Conservation (phyloP, 2,113 vertebrate genomes). For the Phocoena sinus region DNA sequence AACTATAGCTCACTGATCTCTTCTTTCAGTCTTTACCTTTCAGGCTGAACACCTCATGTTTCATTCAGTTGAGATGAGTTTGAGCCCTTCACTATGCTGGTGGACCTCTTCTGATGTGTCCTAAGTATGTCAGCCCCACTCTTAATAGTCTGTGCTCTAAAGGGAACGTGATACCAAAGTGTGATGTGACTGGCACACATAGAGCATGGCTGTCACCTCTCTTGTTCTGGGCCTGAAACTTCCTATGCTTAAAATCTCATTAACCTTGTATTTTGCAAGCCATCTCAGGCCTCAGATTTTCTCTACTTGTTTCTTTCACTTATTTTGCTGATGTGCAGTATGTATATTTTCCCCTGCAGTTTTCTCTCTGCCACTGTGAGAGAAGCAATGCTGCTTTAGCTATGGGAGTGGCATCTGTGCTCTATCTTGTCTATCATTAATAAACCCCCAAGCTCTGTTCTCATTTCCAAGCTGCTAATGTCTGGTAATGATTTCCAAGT, state of each 20-base stretch:
- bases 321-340: neutral
- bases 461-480: constrained; percentile 15
- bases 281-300: neutral
- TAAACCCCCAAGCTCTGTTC: neutral
- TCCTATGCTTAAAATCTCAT: neutral
- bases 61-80: neutral
- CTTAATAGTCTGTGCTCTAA: neutral
- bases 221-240: neutral
- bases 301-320: neutral
- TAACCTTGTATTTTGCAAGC: neutral
- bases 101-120: neutral
- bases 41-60: neutral
- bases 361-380: neutral
- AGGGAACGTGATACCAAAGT: neutral
- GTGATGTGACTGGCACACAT: rapidly evolving
- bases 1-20: neutral
- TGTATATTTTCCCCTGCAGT: neutral
- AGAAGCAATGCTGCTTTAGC: neutral
- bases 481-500: constrained; percentile 35
- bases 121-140: neutral
- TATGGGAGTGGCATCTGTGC: neutral
- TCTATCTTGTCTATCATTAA: constrained; percentile 10
- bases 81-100: neutral
- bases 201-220: rapidly evolving
- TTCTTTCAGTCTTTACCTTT: neutral